Evolutionary conservation across 1,140 invertebrate species (phyloP).

Genomic region (Drosophila rufa): DNA sequence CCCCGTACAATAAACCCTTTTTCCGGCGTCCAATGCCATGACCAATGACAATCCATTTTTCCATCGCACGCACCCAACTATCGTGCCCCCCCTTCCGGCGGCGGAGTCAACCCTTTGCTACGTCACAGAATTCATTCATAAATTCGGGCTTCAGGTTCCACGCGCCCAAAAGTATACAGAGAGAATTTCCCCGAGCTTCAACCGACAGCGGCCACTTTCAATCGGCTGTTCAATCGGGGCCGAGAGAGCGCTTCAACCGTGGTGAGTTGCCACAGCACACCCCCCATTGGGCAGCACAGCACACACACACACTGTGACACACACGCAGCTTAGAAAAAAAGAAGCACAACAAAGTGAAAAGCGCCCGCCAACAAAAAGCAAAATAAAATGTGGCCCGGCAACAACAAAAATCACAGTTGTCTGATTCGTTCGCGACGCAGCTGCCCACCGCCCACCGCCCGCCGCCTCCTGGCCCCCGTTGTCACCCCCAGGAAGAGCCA

Average conservation of each 20-base stretch:
- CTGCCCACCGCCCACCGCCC: constrained; percentile 55
- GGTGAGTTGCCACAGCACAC: constrained; percentile 66
- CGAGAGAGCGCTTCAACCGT: constrained; percentile 44
- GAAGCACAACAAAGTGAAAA: constrained; percentile 55
- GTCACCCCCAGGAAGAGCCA: constrained; percentile 25
- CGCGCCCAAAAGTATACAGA: constrained; percentile 57
- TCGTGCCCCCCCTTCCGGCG: neutral
- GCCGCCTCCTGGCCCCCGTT: constrained; percentile 19
- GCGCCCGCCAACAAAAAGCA: constrained; percentile 69
- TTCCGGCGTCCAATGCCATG: constrained; percentile 56
- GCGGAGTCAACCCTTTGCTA: constrained; percentile 42
- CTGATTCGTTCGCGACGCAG: constrained; percentile 83
- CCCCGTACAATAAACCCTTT: neutral
- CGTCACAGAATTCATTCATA: constrained; percentile 69
- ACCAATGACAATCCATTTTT: constrained; percentile 76
- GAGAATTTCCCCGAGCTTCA: constrained; percentile 62
- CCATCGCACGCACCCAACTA: constrained; percentile 60
- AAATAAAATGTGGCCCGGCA: constrained; percentile 76
- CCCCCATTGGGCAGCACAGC: constrained; percentile 68
- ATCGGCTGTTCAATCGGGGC: constrained; percentile 49
- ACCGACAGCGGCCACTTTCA: constrained; percentile 39
- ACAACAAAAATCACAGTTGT: constrained; percentile 85
- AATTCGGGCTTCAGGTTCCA: constrained; percentile 38
- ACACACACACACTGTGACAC: constrained; percentile 27
- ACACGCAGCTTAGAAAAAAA: constrained; percentile 69